Evolutionary conservation across 2,888 invertebrate genomes (phyloP), one percentile per base, ranked within the genome.

Genomic region (Eilema sororculum): DNA sequence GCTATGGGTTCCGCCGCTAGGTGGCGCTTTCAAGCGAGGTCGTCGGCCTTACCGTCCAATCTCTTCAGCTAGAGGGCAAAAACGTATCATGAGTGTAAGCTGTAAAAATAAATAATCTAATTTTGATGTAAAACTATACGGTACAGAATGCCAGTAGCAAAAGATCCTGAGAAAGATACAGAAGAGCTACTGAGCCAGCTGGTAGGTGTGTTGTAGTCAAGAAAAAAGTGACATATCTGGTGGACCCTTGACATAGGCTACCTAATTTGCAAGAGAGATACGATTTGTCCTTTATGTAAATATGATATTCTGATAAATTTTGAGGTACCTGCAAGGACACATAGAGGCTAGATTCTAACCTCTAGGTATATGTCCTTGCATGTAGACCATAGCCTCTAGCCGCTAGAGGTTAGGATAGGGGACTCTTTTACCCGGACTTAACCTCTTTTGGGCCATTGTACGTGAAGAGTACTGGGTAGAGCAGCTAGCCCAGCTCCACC

Each of bases 31-130:
- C 93, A 95, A 88, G 95, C 94, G 79, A 95, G 80, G 75, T 95
- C 95, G 73, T 95, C 95, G 30, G 86, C 85, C 74, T 95, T 95
- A 64, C 92, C 93, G 84, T 95, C 95, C 83, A 95, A 84, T 74
- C 95, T 90, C 87, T 94, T 95, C 87, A 95, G 86, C 95, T 95
- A 89, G 78, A 88, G 65, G 72, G 63, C 68, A 76, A 78, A 46
- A 25, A 30, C 46, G 58, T 58, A 0, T 16, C 2, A 57, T 67
- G 59, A 65, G 3, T 52, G 46, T 52, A 46, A 25, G 13, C 24
- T 41, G 8, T 12, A 63, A 28, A n/a, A 25, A 52, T n/a, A n/a
- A 3, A 1, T 52, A n/a, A 52, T 52, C 20, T 0, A 52, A 52
- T 52, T 52, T n/a, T 3, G n/a, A 52, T 5, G 20, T 46, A 20